Base-by-base conservation (phyloP, 1,140 invertebrate species). In the Drosophila nasuta region DNA sequence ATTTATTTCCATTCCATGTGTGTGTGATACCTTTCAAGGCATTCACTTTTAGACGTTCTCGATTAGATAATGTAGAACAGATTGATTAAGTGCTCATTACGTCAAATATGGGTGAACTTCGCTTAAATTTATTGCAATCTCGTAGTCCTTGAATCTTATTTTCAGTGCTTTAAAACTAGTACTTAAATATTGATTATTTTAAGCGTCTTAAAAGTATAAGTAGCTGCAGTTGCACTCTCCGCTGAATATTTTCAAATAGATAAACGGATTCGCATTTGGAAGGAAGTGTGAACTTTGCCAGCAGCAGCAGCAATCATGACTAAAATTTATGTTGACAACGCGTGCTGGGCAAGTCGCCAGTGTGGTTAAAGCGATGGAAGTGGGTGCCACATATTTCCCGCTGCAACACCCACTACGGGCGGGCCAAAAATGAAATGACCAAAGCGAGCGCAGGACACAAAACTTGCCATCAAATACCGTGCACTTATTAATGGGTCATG, bases 401-500 rank as follows among this genome's bases (percentile, higher is more conserved):
- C 41, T 63, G 51, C 4, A 52, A 3, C 59, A 11, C 45, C 72
- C 76, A 59, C 60, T 71, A 59, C 41, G 41, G 41, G 11, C 3
- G 6, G 72, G 48, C 33, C 48, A 58, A 59, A 63, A 66, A 65
- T 75, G 54, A 79, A 83, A 85, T 85, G 77, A 67, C 81, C 73
- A 71, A 46, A 54, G 58, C 48, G 69, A 64, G 17, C 48, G 48
- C 51, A 74, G 52, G 17, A 54, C 28, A 67, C 41, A 62, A 25
- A 62, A 45, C 41, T 59, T 45, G 7, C 7, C 38, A 56, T 59
- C 60, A 79, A 87, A 72, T 79, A 60, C 76, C 64, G 72, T 79
- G 82, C 71, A 35, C 79, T 86, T 86, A 86, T 87, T 86, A 86
- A 86, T 86, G 82, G 82, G 82, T 87, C 79, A 86, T 87, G 82